Conservation (phyloP, 2,113 vertebrate species). For the Lanius collurio region DNA sequence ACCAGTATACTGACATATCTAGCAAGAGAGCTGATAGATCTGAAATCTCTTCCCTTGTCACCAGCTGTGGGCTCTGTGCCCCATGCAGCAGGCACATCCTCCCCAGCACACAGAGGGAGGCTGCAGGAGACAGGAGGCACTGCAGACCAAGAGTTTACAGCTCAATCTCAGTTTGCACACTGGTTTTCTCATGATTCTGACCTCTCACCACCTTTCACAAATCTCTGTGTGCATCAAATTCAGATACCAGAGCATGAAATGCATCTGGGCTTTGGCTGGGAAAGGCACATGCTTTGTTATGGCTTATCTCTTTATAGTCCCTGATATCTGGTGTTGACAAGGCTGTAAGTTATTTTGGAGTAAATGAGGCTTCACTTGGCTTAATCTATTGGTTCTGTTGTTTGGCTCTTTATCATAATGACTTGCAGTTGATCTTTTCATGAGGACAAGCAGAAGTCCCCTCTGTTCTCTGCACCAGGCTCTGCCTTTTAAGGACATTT, state of each 20-base stretch:
- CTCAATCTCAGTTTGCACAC: not conserved
- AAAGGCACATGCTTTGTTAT: not conserved
- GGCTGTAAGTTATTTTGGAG: not conserved
- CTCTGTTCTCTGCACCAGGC: not conserved
- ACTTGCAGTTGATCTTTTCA: not conserved
- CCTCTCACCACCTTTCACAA: not conserved
- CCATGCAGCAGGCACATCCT: accelerated
- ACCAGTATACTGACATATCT: not conserved
- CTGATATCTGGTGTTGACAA: not conserved
- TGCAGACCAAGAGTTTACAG: not conserved
- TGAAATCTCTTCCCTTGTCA: not conserved
- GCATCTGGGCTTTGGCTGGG: not conserved
- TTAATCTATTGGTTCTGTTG: not conserved
- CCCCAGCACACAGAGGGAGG: not conserved
- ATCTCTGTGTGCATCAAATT: not conserved
- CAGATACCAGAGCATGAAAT: not conserved
- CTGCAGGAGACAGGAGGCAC: not conserved
- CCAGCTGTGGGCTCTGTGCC: not conserved
- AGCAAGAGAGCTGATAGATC: not conserved
- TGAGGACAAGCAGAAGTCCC: not conserved
- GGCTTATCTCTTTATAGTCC: not conserved
- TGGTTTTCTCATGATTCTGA: not conserved
- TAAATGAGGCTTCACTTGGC: not conserved
- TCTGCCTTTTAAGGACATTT: not conserved
- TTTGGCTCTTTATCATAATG: not conserved